A percentile compares a stretch with the other conserved stretches of the same genome.
phyloP scores from a whole-genome alignment of 1,140 invertebrate genomes.

The Mylabris phalerata region DNA sequence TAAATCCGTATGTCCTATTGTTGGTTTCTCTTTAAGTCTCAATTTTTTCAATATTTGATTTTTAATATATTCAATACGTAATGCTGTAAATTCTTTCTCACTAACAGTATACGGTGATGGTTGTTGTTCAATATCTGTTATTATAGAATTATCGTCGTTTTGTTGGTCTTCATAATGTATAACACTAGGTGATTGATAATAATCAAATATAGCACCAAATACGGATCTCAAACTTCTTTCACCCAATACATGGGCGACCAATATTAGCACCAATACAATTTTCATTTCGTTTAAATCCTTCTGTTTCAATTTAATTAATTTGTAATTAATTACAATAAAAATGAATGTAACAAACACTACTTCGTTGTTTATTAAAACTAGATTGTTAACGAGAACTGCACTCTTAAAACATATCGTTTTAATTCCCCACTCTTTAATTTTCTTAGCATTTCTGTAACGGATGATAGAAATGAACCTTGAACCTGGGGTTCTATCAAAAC shows the following conservation, averaged over 20 bases:
- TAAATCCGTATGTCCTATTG: conserved; percentile 52
- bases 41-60: conserved; percentile 74
- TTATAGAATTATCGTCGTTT: not conserved
- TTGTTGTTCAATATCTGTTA: too few species aligned
- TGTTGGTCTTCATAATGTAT: not conserved
- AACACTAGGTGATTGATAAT: conserved; percentile 14
- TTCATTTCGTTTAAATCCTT: not conserved
- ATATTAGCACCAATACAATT: too few species aligned
- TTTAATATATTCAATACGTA: conserved; percentile 70
- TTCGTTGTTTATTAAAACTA: conserved; percentile 1
- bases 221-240: conserved; percentile 12
- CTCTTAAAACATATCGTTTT: conserved; percentile 36
- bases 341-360: too few species aligned
- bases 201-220: not conserved
- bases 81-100: conserved; percentile 47
- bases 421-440: conserved; percentile 31
- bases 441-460: conserved; percentile 37
- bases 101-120: too few species aligned
- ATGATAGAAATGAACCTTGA: conserved; percentile 43
- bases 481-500: conserved; percentile 35
- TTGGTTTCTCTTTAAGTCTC: conserved; percentile 63
- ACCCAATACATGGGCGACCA: conserved; percentile 1
- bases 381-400: conserved; percentile 33
- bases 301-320: not conserved
- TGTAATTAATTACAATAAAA: not conserved